Percentiles rank a stretch among this genome's conserved stretches.
These are phyloP conservation scores for Podilymbus podiceps DNA, from an alignment of 2,113 vertebrate genomes.

Conservation along the genomic window DNA sequence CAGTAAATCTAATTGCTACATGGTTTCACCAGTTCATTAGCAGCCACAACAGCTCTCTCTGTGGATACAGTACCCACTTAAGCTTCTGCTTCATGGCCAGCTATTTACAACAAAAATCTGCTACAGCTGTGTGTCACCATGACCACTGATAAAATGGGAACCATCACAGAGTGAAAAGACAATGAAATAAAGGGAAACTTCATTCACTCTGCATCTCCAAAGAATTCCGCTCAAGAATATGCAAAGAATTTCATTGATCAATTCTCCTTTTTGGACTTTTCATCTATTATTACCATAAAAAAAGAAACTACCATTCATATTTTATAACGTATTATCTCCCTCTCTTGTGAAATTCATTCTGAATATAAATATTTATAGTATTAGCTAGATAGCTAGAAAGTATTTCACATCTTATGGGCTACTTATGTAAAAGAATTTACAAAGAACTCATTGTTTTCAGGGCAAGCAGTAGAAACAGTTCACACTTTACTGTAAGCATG, in stretches of 20 bases:
- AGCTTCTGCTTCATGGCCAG: neutral
- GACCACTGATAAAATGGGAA: neutral
- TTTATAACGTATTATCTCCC: neutral
- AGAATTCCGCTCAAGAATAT: neutral
- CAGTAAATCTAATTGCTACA: neutral
- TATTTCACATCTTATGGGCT: neutral
- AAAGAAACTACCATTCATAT: neutral
- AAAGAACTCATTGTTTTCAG: neutral
- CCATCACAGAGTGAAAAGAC: neutral
- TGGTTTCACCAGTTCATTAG: neutral
- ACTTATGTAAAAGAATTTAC: neutral
- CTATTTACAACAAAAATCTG: neutral
- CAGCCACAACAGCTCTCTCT: neutral
- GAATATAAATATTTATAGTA: constrained; percentile 12
- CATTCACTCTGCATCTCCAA: neutral
- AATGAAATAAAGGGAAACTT: neutral
- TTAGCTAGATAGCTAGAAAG: neutral
- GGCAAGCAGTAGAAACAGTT: neutral
- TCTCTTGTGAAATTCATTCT: neutral
- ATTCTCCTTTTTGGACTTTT: neutral
- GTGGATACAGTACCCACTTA: too few relatives aligned
- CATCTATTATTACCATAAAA: neutral
- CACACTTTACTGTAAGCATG: neutral
- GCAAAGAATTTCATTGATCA: neutral
- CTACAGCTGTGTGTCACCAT: neutral